Evolutionary conservation across 2,113 vertebrate genomes (phyloP).

Genomic region (Mugil cephalus): DNA sequence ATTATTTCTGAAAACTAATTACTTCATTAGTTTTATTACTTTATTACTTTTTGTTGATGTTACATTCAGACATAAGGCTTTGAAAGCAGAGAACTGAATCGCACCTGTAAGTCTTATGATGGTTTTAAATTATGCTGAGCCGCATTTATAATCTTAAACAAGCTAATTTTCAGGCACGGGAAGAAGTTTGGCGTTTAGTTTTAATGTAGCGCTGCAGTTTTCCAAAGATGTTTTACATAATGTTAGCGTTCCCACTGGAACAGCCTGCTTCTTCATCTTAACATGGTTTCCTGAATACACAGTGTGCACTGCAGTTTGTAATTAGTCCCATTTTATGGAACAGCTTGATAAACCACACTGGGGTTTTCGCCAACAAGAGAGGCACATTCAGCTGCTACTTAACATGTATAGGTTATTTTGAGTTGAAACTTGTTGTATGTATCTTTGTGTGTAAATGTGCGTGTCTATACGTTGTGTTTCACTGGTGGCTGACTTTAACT

Average conservation of each 20-base stretch:
- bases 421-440: not conserved
- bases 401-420: no score
- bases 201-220: not conserved
- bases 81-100: no score
- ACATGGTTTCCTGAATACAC: constrained; percentile 37
- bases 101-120: not conserved
- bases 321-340: constrained; percentile 20
- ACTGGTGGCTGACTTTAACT: constrained; percentile 56
- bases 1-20: no score
- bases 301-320: constrained; percentile 19
- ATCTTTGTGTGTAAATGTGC: not conserved
- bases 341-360: constrained; percentile 3
- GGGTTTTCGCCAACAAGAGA: not conserved
- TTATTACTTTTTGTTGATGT: no score
- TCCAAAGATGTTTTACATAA: not conserved
- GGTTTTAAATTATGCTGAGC: not conserved
- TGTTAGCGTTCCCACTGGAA: constrained; percentile 10
- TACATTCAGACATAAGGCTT: no score
- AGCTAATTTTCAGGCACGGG: not conserved
- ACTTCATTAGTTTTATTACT: no score
- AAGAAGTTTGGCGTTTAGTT: not conserved
- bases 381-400: not conserved
- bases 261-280: not conserved
- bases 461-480: constrained; percentile 17
- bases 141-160: not conserved